phyloP scores from a whole-genome alignment of 2,113 vertebrate genomes.

The Motacilla alba region DNA sequence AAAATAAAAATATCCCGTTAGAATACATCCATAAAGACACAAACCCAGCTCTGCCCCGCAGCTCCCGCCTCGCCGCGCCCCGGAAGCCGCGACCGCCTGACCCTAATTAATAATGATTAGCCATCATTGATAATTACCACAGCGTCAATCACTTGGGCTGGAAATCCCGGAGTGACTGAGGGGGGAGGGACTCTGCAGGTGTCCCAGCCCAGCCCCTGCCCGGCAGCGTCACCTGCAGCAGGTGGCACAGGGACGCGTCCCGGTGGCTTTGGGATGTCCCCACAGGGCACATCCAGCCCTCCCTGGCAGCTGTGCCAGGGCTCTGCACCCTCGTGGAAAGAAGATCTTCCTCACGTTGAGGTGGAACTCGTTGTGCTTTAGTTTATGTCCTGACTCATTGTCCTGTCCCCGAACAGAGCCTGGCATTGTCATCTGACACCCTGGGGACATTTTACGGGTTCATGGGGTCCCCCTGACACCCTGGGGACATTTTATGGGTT shows the following conservation, averaged over 20 bases:
- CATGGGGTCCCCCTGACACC: too few species aligned
- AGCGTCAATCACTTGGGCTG: background rate
- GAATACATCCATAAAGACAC: too few species aligned
- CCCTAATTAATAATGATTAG: too few species aligned
- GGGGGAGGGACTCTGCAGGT: too few species aligned
- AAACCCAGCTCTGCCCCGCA: rapidly evolving
- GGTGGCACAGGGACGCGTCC: background rate
- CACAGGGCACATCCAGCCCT: too few species aligned
- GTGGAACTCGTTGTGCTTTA: background rate
- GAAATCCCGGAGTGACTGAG: rapidly evolving
- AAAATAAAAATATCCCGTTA: too few species aligned
- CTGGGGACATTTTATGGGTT: too few species aligned
- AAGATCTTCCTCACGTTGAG: background rate
- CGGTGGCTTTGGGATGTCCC: too few species aligned
- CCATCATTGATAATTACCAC: background rate
- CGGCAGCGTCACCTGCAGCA: background rate
- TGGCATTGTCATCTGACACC: background rate
- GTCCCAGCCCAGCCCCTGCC: rapidly evolving
- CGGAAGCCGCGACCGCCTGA: too few species aligned
- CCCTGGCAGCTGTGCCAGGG: background rate
- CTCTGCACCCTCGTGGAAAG: background rate
- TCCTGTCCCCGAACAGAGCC: background rate
- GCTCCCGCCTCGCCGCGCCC: too few species aligned
- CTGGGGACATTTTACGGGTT: background rate
- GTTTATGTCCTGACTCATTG: rapidly evolving